Base-by-base conservation (phyloP, 2,113 vertebrate genomes). In the Climacteris rufus region DNA sequence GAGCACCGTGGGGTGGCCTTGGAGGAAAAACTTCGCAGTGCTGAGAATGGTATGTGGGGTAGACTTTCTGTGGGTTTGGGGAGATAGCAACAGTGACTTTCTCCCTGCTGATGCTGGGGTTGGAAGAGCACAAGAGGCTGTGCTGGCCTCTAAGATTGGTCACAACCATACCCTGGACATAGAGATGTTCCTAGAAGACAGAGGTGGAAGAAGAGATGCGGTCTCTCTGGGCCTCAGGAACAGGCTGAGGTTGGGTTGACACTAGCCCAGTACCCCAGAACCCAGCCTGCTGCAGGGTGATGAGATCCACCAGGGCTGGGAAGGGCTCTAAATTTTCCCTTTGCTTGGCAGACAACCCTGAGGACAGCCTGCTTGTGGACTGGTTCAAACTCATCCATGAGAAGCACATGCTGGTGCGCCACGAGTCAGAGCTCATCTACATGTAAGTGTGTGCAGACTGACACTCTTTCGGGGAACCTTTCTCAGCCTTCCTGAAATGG, bases 321-420 rank as follows among this genome's bases (percentile, higher is more conserved):
- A 49, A 18, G 39, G 42, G 50, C 66, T 94, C 28, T 92, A 56
- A 97, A 31, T 53, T 63, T 25, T 76, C 42, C 42, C 31, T 91
- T 96, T 94, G 52, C 63, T 57, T 97, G 96, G 66, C 97, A 99
- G 99, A 98, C 72, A 96, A 97, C 91, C 98, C 98, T 9, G 98
- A 99, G 84, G 99, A 99, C 8, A 94, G 96, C 71, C 96, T 99
- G 95, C 97, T 99, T 63, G 98, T 98, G 49, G 98, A 99, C 84
- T 99, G 99, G 99, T 99, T 99, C 94, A 98, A 93, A 90, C 98
- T 99, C 15, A 97, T 99, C 95, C 98, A 99, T 0, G 98, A 99
- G 97, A 99, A 99, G 81, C 98, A 99, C 47, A 89, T 97, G 94
- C 97, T 99, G 89, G 98, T 98, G 87, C 97, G 98, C 61, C 98